A percentile compares a stretch with the other conserved stretches of the same genome.
Conservation (phyloP, 2,888 invertebrate genomes). For the Scaptomyza caliginosa region DNA sequence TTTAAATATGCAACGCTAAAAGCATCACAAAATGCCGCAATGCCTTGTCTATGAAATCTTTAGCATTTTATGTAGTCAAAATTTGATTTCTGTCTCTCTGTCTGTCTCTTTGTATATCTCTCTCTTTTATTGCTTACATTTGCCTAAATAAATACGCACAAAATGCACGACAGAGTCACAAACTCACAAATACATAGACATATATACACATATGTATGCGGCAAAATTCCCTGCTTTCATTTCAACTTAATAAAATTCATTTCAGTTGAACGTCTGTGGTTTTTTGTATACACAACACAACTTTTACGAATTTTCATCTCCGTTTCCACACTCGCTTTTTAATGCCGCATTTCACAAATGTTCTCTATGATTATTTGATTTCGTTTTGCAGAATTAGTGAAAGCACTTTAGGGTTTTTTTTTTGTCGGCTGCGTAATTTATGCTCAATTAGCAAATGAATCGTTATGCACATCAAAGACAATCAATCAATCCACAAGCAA, state of each 20-base stretch:
- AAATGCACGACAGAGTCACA: conserved; percentile 16
- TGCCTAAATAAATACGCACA: conserved; percentile 50
- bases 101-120: neutral
- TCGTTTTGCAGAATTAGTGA: conserved; percentile 6
- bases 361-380: neutral
- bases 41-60: conserved; percentile 1
- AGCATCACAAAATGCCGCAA: conserved; percentile 28
- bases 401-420: conserved; percentile 12
- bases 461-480: conserved; percentile 44
- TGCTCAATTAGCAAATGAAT: conserved; percentile 54
- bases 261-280: conserved; percentile 30
- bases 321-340: neutral
- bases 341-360: neutral
- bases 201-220: neutral
- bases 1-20: conserved; percentile 47
- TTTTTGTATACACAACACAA: conserved; percentile 26
- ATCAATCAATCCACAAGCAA: conserved; percentile 38
- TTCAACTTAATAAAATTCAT: conserved; percentile 52
- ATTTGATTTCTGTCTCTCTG: conserved; percentile 52
- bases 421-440: conserved; percentile 19
- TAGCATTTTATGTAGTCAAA: conserved; percentile 20
- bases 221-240: conserved; percentile 25
- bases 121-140: conserved; percentile 31
- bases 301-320: neutral
- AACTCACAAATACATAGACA: conserved; percentile 14